phyloP scores from a whole-genome alignment of 2,113 vertebrate species.

The Dromaius novaehollandiae region DNA sequence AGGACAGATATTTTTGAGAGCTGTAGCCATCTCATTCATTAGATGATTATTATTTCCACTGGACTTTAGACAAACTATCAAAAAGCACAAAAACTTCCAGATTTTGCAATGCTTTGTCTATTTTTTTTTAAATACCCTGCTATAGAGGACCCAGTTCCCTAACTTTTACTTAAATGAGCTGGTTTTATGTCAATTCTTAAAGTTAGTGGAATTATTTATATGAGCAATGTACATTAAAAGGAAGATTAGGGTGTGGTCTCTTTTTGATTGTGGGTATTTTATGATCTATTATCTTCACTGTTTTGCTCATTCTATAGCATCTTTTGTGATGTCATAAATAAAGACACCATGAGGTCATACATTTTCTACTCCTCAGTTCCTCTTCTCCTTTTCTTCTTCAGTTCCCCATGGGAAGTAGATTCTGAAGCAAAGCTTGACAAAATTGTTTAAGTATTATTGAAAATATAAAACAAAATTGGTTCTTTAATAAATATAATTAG shows the following conservation, averaged over 20 bases:
- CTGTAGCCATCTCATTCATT: neutral
- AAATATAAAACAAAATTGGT: constrained; percentile 77
- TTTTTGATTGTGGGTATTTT: neutral
- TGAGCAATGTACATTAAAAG: neutral
- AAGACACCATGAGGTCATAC: neutral
- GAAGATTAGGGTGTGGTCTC: neutral
- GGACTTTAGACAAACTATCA: neutral
- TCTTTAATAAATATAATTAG: constrained; percentile 82
- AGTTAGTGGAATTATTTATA: neutral
- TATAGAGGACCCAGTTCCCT: rapidly evolving
- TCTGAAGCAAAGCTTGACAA: constrained; percentile 66
- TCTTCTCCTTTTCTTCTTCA: neutral
- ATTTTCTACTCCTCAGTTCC: neutral
- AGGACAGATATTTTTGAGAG: neutral
- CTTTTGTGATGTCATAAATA: constrained; percentile 12
- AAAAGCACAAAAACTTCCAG: neutral
- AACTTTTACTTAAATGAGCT: neutral
- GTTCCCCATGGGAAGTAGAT: constrained; percentile 42
- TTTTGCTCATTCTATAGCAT: neutral
- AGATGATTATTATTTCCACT: neutral
- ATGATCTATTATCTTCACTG: neutral
- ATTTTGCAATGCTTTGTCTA: neutral
- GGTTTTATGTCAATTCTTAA: neutral
- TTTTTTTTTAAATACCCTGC: neutral
- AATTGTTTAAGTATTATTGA: constrained; percentile 73